phyloP scores from a whole-genome alignment of 2,888 invertebrate genomes.

The Odiellus spinosus region DNA sequence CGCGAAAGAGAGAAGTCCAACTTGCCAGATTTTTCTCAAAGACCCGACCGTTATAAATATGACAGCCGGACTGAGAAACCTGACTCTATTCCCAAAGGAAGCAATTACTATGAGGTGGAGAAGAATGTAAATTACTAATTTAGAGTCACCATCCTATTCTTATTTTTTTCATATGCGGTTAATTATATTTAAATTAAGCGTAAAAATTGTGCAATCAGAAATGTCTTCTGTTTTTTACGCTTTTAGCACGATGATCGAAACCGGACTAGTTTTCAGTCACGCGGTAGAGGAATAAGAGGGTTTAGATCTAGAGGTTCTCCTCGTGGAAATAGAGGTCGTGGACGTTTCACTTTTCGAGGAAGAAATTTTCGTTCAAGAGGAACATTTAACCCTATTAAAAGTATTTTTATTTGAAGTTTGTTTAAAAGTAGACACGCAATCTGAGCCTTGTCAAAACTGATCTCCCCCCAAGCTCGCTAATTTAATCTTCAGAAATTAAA shows the following conservation, averaged over 20 bases:
- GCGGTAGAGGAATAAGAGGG: background rate
- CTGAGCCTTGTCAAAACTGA: too few species aligned
- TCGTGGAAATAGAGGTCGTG: background rate
- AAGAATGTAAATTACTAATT: too few species aligned
- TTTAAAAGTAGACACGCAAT: too few species aligned
- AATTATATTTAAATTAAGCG: background rate
- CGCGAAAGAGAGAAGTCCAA: constrained; percentile 2
- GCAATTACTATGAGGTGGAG: constrained; percentile 25
- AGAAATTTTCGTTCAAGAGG: constrained; percentile 1
- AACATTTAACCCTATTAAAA: background rate
- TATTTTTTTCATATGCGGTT: too few species aligned
- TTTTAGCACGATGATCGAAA: constrained; percentile 1
- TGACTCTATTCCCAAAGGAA: constrained; percentile 24
- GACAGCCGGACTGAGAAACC: constrained; percentile 25
- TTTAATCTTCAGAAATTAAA: too few species aligned
- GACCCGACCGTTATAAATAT: constrained; percentile 24
- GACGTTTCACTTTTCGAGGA: background rate
- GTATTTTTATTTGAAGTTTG: too few species aligned
- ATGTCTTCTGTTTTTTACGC: background rate
- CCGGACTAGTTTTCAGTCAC: background rate
- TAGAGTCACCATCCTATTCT: too few species aligned
- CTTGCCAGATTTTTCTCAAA: constrained; percentile 15
- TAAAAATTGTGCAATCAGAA: background rate
- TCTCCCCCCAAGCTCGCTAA: too few species aligned
- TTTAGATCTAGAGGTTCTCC: background rate